phyloP scores from a whole-genome alignment of 2,888 invertebrate species.

The Tetrapedia diversipes region DNA sequence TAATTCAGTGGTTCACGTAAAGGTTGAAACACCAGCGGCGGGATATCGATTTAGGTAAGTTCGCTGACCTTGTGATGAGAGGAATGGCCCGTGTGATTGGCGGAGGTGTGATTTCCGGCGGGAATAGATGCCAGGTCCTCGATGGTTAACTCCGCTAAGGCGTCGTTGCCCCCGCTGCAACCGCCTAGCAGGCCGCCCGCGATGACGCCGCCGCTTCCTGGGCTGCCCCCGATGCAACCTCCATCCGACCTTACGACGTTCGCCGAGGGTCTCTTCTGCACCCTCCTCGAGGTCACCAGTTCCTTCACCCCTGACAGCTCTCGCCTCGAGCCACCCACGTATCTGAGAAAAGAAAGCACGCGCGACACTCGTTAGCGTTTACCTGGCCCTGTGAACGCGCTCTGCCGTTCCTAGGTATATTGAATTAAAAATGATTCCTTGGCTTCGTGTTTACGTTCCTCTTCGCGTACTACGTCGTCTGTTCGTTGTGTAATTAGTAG shows the following conservation, averaged over 20 bases:
- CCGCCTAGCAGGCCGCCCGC: slow-evolving; percentile 75
- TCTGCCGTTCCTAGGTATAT: neutral
- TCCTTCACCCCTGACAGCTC: slow-evolving; percentile 79
- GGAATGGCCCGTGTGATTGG: slow-evolving; percentile 79
- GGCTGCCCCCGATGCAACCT: slow-evolving; percentile 68
- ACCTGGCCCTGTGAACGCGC: neutral
- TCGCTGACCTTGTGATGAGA: slow-evolving; percentile 80
- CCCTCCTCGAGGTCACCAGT: slow-evolving; percentile 77
- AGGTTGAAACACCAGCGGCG: slow-evolving; percentile 5
- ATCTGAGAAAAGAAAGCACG: slow-evolving; percentile 67
- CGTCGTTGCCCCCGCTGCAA: slow-evolving; percentile 80
- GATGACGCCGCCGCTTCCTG: slow-evolving; percentile 61
- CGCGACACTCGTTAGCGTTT: slow-evolving; percentile 31
- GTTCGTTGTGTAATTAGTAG: neutral
- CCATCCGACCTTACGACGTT: slow-evolving; percentile 77
- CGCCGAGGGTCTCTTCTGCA: slow-evolving; percentile 76
- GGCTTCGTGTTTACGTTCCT: neutral
- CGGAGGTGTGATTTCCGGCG: slow-evolving; percentile 78
- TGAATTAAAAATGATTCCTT: slow-evolving; percentile 2
- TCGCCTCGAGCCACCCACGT: slow-evolving; percentile 77
- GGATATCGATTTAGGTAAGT: slow-evolving; percentile 63
- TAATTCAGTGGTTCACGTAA: neutral
- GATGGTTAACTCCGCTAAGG: slow-evolving; percentile 80
- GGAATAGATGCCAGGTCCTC: slow-evolving; percentile 82
- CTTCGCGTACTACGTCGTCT: neutral